Evolutionary conservation across 2,797 vertebrate species (phyloP), one percentile per base, ranked within the genome.

Genomic region (Pagetopsis macropterus): DNA sequence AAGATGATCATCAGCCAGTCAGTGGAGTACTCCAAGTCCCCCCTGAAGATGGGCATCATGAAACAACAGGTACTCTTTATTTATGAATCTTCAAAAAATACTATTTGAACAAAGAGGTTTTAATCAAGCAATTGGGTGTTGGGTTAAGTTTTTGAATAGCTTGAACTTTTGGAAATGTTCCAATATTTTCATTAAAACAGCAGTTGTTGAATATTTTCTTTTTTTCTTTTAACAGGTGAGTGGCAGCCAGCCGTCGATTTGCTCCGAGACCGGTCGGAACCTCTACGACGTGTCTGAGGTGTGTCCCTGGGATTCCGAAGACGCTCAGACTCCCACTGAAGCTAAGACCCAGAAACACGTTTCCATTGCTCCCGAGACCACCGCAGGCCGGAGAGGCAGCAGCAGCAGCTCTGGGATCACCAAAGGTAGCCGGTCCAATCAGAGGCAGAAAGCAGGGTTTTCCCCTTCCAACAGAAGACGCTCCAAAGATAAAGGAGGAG

Each of bases 1-100:
- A 97, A 97, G 84, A 96, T 96, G 92, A 95, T 94, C 81, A 90
- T 93, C 76, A 96, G 90, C 84, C 95, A 95, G 17, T 93, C 93
- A 9, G 98, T 97, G 81, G 98, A 98, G 85, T 92, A 95, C 85
- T 96, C 92, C 81, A 99, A 96, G 94, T 92, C 94, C 2, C 95
- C 94, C n/a, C 91, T 96, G 89, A 99, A 98, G 92, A 95, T 94
- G 89, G 96, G 98, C 81, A 99, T 99, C 89, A 99, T 99, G 95
- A 99, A 99, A 77, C 98, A 96, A 50, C 97, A 98, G 91, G 93
- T 93, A 72, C 16, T 31, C 3, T 19, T 5, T 8, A 41, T 17
- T 41, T 19, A 14, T 21, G 19, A 67, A 56, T 19, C 14, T 27
- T 16, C 15, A 37, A 31, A n/a, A 65, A 44, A 31, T 27, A 13